These are phyloP conservation scores for Thecophora atra DNA, from an alignment of 2,888 invertebrate species.

Conservation along the genomic window DNA sequence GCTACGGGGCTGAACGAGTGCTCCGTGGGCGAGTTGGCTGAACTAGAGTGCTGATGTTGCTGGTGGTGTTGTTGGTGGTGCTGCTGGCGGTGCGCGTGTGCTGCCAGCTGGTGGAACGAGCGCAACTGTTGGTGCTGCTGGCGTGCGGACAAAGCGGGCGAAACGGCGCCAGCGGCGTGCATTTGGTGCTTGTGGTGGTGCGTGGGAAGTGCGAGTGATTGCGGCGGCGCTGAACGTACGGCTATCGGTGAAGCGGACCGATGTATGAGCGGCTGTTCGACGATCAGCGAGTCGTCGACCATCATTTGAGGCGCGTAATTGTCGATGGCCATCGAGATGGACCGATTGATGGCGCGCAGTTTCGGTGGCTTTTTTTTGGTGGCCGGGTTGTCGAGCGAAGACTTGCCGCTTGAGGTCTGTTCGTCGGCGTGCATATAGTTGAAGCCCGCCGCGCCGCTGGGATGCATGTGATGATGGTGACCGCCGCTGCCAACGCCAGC, in stretches of 20 bases:
- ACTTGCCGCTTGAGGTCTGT: slow-evolving; percentile 59
- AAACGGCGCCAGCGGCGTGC: slow-evolving; percentile 60
- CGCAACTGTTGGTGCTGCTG: slow-evolving; percentile 60
- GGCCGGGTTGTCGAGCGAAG: slow-evolving; percentile 64
- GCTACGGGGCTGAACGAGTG: slow-evolving; percentile 59
- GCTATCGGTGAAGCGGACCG: slow-evolving; percentile 62
- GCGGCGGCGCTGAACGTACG: slow-evolving; percentile 62
- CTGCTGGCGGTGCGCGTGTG: slow-evolving; percentile 50
- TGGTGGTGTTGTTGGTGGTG: slow-evolving; percentile 44
- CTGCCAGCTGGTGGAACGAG: slow-evolving; percentile 49
- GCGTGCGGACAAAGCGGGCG: slow-evolving; percentile 60
- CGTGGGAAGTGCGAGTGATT: slow-evolving; percentile 58
- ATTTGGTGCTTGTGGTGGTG: slow-evolving; percentile 49
- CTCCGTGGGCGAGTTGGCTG: slow-evolving; percentile 60
- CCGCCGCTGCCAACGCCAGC: slow-evolving; percentile 64
- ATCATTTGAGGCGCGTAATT: slow-evolving; percentile 60
- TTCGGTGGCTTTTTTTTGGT: slow-evolving; percentile 66
- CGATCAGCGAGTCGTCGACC: slow-evolving; percentile 57
- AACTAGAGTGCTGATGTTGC: slow-evolving; percentile 54
- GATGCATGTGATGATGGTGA: slow-evolving; percentile 53
- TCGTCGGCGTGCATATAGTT: slow-evolving; percentile 47
- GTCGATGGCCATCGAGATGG: slow-evolving; percentile 66
- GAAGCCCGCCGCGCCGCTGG: slow-evolving; percentile 42
- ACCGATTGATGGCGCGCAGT: slow-evolving; percentile 65
- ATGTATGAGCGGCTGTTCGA: slow-evolving; percentile 63